Percentiles rank a stretch among this genome's conserved stretches.
These are phyloP conservation scores for Ceyx erithaca DNA, from an alignment of 2,797 vertebrate species.

Conservation along the genomic window DNA sequence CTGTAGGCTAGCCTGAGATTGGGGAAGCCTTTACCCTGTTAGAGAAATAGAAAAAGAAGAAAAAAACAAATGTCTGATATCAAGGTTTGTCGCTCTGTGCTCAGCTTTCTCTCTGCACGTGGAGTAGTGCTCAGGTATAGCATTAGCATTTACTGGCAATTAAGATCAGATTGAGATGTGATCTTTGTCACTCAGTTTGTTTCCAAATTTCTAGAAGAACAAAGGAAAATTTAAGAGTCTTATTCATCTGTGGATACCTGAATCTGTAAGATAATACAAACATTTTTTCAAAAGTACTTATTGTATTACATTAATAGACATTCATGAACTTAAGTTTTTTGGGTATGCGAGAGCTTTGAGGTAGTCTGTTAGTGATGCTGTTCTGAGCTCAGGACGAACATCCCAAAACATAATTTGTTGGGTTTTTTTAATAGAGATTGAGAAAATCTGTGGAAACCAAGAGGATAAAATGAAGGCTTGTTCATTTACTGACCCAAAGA, in stretches of 20 bases:
- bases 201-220: not conserved
- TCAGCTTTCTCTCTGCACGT: too few species aligned
- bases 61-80: too few species aligned
- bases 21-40: too few species aligned
- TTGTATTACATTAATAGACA: not conserved
- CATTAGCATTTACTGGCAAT: rapidly evolving
- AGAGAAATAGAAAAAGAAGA: too few species aligned
- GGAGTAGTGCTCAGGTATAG: not conserved
- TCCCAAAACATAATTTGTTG: not conserved
- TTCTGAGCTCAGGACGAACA: not conserved
- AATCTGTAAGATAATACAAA: not conserved
- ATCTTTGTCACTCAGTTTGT: not conserved
- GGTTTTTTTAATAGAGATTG: not conserved
- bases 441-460: not conserved
- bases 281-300: not conserved
- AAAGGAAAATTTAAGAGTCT: not conserved
- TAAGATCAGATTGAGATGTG: not conserved
- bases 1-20: too few species aligned
- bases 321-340: not conserved
- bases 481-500: not conserved
- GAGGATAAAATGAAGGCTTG: not conserved
- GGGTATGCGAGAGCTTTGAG: not conserved
- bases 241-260: not conserved
- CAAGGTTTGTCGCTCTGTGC: too few species aligned
- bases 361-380: not conserved